A percentile compares a stretch with the other conserved stretches of the same genome.
These are phyloP conservation scores for Mesorhabditis spiculigera DNA, from an alignment of 2,888 invertebrate genomes.

Conservation along the genomic window DNA sequence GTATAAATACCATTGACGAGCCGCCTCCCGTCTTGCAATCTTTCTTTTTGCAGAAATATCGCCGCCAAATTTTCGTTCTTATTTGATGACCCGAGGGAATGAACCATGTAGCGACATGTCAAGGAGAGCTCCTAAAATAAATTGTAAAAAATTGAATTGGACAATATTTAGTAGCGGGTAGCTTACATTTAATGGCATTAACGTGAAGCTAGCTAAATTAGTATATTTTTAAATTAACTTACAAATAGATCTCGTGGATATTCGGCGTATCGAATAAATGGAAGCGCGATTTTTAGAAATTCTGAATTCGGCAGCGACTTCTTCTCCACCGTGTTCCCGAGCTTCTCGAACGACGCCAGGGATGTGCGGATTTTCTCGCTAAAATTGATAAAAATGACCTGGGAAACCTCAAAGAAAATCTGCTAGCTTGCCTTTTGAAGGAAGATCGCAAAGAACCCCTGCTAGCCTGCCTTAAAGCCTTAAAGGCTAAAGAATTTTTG, in stretches of 20 bases:
- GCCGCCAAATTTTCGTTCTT: slow-evolving; percentile 39
- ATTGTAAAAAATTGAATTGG: no score
- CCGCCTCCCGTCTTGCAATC: slow-evolving; percentile 21
- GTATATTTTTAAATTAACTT: neutral
- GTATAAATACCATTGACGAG: slow-evolving; percentile 18
- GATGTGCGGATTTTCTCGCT: neutral
- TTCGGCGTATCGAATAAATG: neutral
- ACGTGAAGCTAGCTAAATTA: neutral
- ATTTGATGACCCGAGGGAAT: slow-evolving; percentile 31
- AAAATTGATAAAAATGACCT: no score
- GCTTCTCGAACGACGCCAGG: neutral
- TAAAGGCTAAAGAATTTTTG: no score
- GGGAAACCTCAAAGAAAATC: no score
- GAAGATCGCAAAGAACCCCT: no score
- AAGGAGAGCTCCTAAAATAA: slow-evolving; percentile 28
- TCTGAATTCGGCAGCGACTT: neutral
- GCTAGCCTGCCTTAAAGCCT: no score
- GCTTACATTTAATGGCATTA: neutral
- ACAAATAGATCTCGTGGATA: neutral
- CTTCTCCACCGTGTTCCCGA: neutral
- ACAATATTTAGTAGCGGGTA: no score
- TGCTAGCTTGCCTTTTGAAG: no score
- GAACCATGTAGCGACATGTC: slow-evolving; percentile 36
- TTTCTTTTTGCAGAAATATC: slow-evolving; percentile 31
- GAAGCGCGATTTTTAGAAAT: neutral